A percentile compares a stretch with the other conserved stretches of the same genome.
Conservation (phyloP, 2,797 vertebrate species). For the Hapalemur alaotrensis region DNA sequence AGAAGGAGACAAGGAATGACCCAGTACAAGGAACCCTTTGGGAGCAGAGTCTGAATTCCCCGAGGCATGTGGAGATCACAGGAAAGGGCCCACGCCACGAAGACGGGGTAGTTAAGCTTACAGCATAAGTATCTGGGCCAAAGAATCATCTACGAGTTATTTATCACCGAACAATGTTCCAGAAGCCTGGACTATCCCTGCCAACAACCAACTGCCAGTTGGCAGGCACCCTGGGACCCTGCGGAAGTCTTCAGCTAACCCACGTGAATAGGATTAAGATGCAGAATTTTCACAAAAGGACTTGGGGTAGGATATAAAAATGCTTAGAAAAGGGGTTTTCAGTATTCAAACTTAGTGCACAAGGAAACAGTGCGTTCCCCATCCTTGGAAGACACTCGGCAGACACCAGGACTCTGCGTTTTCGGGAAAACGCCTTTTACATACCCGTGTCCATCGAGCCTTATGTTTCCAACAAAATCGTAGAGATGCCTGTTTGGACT, state of each 20-base stretch:
- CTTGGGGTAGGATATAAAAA: background rate
- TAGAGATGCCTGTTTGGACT: slow-evolving; percentile 98
- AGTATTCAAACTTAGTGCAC: background rate
- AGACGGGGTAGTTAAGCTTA: background rate
- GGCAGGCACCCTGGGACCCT: background rate
- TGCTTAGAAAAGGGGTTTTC: background rate
- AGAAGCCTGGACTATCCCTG: background rate
- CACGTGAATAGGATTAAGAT: background rate
- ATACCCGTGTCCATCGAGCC: slow-evolving; percentile 94
- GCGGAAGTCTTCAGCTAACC: background rate
- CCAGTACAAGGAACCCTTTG: background rate
- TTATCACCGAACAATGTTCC: background rate
- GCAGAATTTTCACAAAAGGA: background rate
- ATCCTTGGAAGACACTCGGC: background rate
- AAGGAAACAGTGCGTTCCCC: background rate
- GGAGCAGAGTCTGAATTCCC: background rate
- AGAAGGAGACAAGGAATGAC: background rate
- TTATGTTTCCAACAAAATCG: slow-evolving; percentile 98
- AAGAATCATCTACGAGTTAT: background rate
- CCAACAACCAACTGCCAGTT: background rate
- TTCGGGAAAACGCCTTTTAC: slow-evolving; percentile 65
- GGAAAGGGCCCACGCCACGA: background rate
- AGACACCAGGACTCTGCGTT: background rate
- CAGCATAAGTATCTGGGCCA: background rate
- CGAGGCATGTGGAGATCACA: background rate